Conservation (phyloP, 2,888 invertebrate species). For the Rhaphigaster nebulosa region DNA sequence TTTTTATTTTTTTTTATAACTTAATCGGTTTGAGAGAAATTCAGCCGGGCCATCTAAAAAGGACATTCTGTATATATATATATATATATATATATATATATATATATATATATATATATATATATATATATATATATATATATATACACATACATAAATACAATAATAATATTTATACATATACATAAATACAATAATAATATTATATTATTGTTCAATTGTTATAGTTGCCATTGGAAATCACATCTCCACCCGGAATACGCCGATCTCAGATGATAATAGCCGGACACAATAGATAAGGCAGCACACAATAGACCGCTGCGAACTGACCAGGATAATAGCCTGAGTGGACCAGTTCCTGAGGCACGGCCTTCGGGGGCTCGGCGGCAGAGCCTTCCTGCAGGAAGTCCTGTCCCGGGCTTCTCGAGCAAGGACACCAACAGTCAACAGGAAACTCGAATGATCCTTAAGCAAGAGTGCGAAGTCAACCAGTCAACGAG, state of each 20-base stretch:
- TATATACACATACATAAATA: no score
- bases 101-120: no score
- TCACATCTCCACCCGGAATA: background rate
- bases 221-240: background rate
- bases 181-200: no score
- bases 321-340: background rate
- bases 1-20: no score
- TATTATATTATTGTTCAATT: background rate
- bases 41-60: no score
- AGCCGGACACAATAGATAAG: background rate
- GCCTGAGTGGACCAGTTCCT: background rate
- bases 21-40: no score
- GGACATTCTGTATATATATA: no score
- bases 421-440: background rate
- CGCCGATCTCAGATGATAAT: background rate
- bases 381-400: background rate
- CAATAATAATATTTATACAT: no score
- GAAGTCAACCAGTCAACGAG: background rate
- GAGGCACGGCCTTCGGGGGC: background rate
- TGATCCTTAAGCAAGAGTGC: background rate
- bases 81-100: no score
- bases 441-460: background rate
- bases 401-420: constrained; percentile 30
- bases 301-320: background rate
- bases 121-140: no score